Percentiles rank a stretch among this genome's conserved stretches.
phyloP scores from a whole-genome alignment of 2,888 invertebrate genomes.

The Drosophila percnosoma region DNA sequence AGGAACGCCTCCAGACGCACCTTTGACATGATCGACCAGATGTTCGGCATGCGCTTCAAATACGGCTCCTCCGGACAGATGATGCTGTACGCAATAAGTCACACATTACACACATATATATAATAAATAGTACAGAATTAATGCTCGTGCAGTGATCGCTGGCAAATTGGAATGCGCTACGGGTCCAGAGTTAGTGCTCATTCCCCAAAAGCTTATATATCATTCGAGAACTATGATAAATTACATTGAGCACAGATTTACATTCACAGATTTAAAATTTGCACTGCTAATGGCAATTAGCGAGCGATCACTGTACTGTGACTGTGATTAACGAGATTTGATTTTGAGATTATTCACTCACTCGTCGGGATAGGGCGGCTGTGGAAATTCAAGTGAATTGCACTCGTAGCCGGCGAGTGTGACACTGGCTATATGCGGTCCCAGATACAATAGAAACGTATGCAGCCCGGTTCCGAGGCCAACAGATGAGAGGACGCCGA shows the following conservation, averaged over 20 bases:
- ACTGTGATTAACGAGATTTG: neutral
- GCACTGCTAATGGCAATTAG: neutral
- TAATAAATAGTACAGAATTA: neutral
- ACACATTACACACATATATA: neutral
- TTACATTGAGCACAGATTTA: neutral
- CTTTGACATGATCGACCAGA: conserved; percentile 97
- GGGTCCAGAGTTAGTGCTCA: neutral
- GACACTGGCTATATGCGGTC: conserved; percentile 99
- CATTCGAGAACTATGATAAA: neutral
- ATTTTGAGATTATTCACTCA: conserved; percentile 85
- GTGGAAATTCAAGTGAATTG: conserved; percentile 96
- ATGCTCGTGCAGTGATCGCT: neutral
- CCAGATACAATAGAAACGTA: conserved; percentile 98
- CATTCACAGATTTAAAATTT: neutral
- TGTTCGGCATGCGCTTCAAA: conserved; percentile 88
- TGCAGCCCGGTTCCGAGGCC: conserved; percentile 99
- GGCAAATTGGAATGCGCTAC: neutral
- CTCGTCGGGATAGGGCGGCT: conserved; percentile 99
- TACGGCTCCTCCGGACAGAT: conserved; percentile 93
- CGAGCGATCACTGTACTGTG: neutral
- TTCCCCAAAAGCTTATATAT: neutral
- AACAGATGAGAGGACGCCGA: conserved; percentile 98
- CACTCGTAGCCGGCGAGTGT: conserved; percentile 99
- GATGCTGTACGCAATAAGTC: conserved; percentile 88
- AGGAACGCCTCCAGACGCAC: conserved; percentile 98